Evolutionary conservation across 2,113 vertebrate species (phyloP).

Genomic region (Regulus satrapa): DNA sequence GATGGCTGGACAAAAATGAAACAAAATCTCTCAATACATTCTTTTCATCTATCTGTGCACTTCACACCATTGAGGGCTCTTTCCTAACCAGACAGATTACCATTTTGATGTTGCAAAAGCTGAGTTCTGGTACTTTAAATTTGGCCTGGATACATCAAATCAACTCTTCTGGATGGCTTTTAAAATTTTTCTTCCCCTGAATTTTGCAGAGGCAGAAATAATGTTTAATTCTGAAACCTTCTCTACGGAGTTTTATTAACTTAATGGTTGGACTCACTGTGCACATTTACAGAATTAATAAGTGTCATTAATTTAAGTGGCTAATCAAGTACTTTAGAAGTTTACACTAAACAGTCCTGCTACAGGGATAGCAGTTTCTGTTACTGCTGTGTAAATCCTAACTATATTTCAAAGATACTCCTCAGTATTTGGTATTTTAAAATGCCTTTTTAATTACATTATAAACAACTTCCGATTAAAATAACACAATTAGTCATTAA

Average conservation of each 20-base stretch:
- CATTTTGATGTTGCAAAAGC: not conserved
- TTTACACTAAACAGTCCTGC: not conserved
- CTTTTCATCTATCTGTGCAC: not conserved
- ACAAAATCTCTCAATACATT: not conserved
- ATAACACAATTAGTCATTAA: not conserved
- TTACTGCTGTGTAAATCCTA: not conserved
- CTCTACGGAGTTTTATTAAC: not conserved
- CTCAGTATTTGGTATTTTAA: not conserved
- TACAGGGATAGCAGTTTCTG: not conserved
- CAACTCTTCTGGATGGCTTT: not conserved
- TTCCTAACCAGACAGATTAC: not conserved
- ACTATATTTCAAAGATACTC: not conserved
- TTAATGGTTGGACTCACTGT: not conserved
- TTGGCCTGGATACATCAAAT: not conserved
- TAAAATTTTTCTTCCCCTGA: rapidly evolving
- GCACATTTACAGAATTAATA: not conserved
- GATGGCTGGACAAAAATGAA: not conserved
- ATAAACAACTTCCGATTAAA: not conserved
- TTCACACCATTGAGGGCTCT: not conserved
- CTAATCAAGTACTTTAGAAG: not conserved
- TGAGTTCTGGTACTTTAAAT: not conserved
- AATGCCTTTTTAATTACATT: not conserved
- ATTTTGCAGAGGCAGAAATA: not conserved
- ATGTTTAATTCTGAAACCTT: not conserved
- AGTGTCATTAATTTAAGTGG: not conserved